Conservation (phyloP, 2,888 invertebrate species). For the Athetis lepigone region DNA sequence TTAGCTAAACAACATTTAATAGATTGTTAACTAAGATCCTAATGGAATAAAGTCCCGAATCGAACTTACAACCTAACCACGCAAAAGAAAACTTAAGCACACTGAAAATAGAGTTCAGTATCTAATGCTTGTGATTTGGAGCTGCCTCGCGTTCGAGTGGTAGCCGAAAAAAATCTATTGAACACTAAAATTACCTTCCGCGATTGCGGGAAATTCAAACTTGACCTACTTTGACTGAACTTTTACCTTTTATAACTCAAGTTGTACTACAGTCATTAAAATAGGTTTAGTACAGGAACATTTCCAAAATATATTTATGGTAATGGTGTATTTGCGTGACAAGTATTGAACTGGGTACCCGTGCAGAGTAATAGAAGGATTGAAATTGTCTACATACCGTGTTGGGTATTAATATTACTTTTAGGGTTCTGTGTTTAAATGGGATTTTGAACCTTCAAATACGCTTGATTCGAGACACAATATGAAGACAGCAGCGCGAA, state of each 20-base stretch:
- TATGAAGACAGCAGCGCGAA: too few species aligned
- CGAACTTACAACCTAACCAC: conserved; percentile 18
- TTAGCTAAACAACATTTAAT: conserved; percentile 62
- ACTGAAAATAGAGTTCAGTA: conserved; percentile 47
- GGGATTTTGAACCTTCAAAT: too few species aligned
- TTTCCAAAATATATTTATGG: conserved; percentile 39
- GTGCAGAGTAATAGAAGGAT: conserved; percentile 11
- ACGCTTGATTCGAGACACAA: too few species aligned
- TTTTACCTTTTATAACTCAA: conserved; percentile 59
- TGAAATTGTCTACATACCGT: conserved; percentile 1
- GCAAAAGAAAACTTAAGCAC: conserved; percentile 30
- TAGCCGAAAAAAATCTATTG: conserved; percentile 67
- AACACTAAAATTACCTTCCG: conserved; percentile 65
- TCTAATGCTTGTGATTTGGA: conserved; percentile 56
- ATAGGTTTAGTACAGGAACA: conserved; percentile 51
- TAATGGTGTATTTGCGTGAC: conserved; percentile 58
- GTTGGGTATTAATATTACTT: too few species aligned
- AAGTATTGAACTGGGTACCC: not conserved
- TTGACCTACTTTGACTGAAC: conserved; percentile 66
- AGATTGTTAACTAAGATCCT: conserved; percentile 58
- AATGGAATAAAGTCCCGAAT: conserved; percentile 57
- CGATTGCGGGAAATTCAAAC: conserved; percentile 63
- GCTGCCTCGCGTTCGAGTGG: conserved; percentile 64
- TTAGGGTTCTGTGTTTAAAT: too few species aligned
- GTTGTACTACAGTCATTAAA: conserved; percentile 63